phyloP scores from a whole-genome alignment of 2,113 vertebrate genomes.

The Galemys pyrenaicus region DNA sequence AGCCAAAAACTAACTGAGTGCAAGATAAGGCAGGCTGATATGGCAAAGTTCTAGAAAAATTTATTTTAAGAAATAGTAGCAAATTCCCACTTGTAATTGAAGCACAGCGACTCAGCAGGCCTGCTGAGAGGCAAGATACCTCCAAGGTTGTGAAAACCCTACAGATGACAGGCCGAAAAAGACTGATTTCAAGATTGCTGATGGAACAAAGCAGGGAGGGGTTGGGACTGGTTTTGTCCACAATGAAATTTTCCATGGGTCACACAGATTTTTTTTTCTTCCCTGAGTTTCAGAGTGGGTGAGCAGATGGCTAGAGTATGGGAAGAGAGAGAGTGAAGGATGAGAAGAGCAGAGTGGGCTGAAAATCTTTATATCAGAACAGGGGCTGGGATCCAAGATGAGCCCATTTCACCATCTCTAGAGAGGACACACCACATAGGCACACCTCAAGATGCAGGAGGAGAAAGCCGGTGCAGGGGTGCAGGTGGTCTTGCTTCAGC shows the following conservation, averaged over 20 bases:
- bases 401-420: not conserved
- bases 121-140: not conserved
- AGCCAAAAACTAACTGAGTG: conserved; percentile 49
- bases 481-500: not conserved
- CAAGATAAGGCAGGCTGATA: conserved; percentile 53
- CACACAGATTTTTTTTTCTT: conserved; percentile 25
- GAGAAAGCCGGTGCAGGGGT: not conserved
- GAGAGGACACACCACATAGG: not conserved
- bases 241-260: conserved; percentile 10
- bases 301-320: not conserved
- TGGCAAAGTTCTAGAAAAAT: not conserved
- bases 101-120: conserved; percentile 27
- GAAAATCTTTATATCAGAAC: not conserved
- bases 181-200: conserved; percentile 25
- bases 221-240: not conserved
- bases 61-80: conserved; percentile 53
- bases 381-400: not conserved
- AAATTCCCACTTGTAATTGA: conserved; percentile 50
- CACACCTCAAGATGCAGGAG: not conserved
- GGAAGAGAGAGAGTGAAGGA: not conserved
- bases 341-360: not conserved
- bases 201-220: conserved; percentile 41
- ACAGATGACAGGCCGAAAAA: conserved; percentile 55
- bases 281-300: conserved; percentile 10
- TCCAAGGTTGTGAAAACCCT: conserved; percentile 46